Evolutionary conservation across 2,797 vertebrate genomes (phyloP), one percentile per base, ranked within the genome.

Genomic region (Adelosebastes latens): DNA sequence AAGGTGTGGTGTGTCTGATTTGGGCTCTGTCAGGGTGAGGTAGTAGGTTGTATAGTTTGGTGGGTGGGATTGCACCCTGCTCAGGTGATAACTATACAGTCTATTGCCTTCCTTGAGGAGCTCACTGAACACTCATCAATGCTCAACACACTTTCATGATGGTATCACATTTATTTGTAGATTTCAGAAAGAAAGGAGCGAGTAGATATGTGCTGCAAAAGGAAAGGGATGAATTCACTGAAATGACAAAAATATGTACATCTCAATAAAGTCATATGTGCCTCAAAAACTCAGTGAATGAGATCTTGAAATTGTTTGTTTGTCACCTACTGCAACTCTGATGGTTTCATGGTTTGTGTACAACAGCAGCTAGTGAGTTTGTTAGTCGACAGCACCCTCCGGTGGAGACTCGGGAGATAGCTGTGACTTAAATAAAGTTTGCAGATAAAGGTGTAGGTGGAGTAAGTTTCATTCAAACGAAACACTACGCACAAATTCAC

Each of bases 11-110:
- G 75, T 72, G 52, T 79, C 78, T 69, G 86, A 80, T 80, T 79
- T 79, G 91, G 93, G 90, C 87, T 92, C 87, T 93, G 79, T 89
- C 95, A 93, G 94, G 96, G 95, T 97, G 97, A 97, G 97, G 97
- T 97, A 97, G 97, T 97, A 97, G 97, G 97, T 97, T 97, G 97
- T 97, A 97, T 97, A 97, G 97, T 97, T 97, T 97, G 96, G 96
- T 97, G 96, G 96, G 95, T 96, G 96, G 96, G 96, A 96, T 92
- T 93, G 91, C 77, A 95, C 96, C 96, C 97, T 95, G 94, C 95
- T 97, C 96, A 95, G 97, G 96, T 97, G 96, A 97, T 97, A 97
- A 97, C 97, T 97, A 97, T 97, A 97, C 97, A 97, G 96, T 97
- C 97, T 97, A 97, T 97, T 97, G 97, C 97, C 97, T 97, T 97